Evolutionary conservation across 2,113 vertebrate species (phyloP).

Genomic region (Balaeniceps rex): DNA sequence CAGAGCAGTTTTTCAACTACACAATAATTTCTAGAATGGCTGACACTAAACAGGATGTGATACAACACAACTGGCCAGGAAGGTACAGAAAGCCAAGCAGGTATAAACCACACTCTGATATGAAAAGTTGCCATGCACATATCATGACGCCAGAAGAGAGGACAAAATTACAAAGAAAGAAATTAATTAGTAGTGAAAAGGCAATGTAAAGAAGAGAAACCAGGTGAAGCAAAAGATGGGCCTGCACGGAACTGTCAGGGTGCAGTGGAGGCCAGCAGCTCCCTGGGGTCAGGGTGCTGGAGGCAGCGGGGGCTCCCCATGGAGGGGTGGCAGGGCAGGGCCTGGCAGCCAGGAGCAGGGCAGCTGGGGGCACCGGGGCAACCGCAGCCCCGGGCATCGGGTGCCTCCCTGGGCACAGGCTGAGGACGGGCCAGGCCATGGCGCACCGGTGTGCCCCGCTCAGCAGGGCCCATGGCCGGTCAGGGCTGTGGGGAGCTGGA

Average conservation of each 20-base stretch:
- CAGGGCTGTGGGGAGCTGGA: neutral
- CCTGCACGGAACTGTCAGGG: neutral
- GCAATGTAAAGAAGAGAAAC: neutral
- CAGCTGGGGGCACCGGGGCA: accelerated
- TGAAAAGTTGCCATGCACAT: neutral
- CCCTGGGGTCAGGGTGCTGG: neutral
- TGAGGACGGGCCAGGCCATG: too few relatives aligned
- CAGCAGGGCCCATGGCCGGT: neutral
- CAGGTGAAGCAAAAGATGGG: neutral
- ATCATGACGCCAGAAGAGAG: neutral
- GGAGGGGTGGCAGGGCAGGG: neutral
- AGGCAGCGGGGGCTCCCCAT: accelerated
- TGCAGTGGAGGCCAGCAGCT: accelerated
- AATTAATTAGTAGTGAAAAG: neutral
- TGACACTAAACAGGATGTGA: neutral
- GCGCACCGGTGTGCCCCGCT: too few relatives aligned
- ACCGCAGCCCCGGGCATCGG: neutral
- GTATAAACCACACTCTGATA: neutral
- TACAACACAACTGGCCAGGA: neutral
- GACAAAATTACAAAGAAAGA: neutral
- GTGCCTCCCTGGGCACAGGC: neutral
- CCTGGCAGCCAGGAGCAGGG: neutral
- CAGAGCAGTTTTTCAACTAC: neutral
- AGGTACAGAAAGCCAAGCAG: neutral
- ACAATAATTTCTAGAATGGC: neutral